phyloP scores from a whole-genome alignment of 2,797 vertebrate genomes.

The Notoglanidium macrostoma region DNA sequence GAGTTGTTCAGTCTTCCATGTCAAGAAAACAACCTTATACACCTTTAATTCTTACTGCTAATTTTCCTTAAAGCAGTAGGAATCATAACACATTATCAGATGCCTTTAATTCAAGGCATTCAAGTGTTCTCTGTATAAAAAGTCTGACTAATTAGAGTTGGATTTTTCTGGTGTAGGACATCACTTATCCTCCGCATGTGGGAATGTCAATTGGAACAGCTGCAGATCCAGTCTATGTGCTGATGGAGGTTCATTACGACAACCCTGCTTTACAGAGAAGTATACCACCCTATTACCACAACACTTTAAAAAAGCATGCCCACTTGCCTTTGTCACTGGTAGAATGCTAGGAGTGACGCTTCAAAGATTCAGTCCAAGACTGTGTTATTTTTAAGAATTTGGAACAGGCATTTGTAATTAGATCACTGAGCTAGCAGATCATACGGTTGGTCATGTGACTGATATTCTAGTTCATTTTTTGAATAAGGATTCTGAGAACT shows the following conservation, averaged over 20 bases:
- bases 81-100: not conserved
- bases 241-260: conserved; percentile 87
- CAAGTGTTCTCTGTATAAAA: not conserved
- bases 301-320: not conserved
- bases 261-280: conserved; percentile 81
- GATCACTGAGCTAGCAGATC: not conserved
- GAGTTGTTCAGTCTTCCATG: not conserved
- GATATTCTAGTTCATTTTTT: not conserved
- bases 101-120: not conserved
- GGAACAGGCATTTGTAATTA: not conserved
- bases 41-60: too few species aligned
- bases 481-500: not conserved
- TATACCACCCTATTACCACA: conserved; percentile 55
- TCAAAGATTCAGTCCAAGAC: not conserved
- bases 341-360: not conserved
- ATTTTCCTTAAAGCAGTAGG: not conserved
- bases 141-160: not conserved
- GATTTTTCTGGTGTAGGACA: conserved; percentile 71
- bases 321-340: not conserved
- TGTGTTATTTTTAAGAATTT: not conserved
- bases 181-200: conserved; percentile 82
- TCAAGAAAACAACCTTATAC: not conserved
- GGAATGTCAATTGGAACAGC: conserved; percentile 82
- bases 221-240: conserved; percentile 79
- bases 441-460: not conserved